Base-by-base conservation (phyloP, 2,888 invertebrate species). In the Cyaniris semiargus region DNA sequence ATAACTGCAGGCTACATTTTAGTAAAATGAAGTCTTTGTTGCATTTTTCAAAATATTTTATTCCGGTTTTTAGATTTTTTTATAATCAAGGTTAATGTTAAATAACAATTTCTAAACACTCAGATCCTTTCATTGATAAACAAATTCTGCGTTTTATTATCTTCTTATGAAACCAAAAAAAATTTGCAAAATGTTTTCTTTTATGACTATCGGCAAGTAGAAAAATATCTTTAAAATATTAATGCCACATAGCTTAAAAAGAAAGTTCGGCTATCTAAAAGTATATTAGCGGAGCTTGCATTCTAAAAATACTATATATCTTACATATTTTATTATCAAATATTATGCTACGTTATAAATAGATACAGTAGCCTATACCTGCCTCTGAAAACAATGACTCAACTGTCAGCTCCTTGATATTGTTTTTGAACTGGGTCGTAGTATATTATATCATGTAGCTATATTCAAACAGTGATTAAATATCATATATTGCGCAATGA, bases 351-450 rank as follows among this genome's bases (percentile, higher is more conserved):
- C 13, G 13, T 48, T 15, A 48, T 48, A 3, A 10, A 48, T 48
- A 48, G 15, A 48, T 48, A 48, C 44, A 44, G 44, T 44, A 15
- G 18, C 18, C 23, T 76, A 60, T 58, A 21, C 76, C 77, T 60
- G 18, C 58, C 70, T 56, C 53, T 66, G 58, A 75, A 71, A 60
- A 66, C 56, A 66, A 13, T 91, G 90, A 91, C 85, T 92, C 90
- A 90, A 89, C 89, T 88, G 53, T 53, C 53, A 53, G 18, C 53
- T 53, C 15, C 53, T 53, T 53, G 53, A 53, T 18, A 53, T 90
- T 91, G 90, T 91, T 86, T 85, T 80, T 81, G 85, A 91, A 88
- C 84, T 90, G 83, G 91, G 91, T 88, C 91, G 88, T 88, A 85
- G 87, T 82, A 82, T 86, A 86, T 87, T 86, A 87, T 88, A 88